Evolutionary conservation across 92 coral and sea anemone genomes (phyloP).

Genomic region (Metridium senile): DNA sequence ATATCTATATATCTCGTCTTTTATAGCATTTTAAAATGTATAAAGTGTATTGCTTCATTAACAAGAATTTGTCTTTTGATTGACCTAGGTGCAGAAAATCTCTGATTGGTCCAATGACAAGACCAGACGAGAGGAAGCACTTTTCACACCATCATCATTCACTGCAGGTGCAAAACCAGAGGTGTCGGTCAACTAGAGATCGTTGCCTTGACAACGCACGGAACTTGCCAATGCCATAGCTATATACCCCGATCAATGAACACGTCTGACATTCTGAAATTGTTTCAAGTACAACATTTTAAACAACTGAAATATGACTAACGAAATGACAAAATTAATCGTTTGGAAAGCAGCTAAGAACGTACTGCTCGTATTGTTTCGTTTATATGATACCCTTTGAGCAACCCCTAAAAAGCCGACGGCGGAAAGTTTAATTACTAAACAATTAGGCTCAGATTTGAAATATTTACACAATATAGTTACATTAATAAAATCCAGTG

Average conservation of each 20-base stretch:
- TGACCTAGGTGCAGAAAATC: conserved; percentile 7
- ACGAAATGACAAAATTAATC: background rate
- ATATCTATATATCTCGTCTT: background rate
- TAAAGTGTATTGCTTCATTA: conserved; percentile 8
- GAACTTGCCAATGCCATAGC: background rate
- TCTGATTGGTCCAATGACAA: background rate
- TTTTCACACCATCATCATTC: background rate
- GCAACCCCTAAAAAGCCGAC: too few relatives aligned
- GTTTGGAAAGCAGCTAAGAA: too few relatives aligned
- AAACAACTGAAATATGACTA: background rate
- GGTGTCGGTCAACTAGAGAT: conserved; percentile 20
- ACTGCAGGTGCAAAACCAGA: conserved; percentile 5
- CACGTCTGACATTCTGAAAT: too few relatives aligned
- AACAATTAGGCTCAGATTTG: too few relatives aligned
- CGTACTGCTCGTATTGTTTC: too few relatives aligned
- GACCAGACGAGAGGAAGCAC: background rate
- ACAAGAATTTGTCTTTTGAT: background rate
- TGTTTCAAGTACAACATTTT: too few relatives aligned
- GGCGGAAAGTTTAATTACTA: background rate
- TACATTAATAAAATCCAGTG: too few relatives aligned
- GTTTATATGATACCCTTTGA: background rate
- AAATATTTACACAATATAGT: too few relatives aligned
- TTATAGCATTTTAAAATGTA: background rate
- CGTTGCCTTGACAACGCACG: conserved; percentile 34
- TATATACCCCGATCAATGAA: background rate